Percentiles rank a stretch among this genome's conserved stretches.
Evolutionary conservation across 2,888 invertebrate species (phyloP).

Genomic region (Metallyticus violacea): DNA sequence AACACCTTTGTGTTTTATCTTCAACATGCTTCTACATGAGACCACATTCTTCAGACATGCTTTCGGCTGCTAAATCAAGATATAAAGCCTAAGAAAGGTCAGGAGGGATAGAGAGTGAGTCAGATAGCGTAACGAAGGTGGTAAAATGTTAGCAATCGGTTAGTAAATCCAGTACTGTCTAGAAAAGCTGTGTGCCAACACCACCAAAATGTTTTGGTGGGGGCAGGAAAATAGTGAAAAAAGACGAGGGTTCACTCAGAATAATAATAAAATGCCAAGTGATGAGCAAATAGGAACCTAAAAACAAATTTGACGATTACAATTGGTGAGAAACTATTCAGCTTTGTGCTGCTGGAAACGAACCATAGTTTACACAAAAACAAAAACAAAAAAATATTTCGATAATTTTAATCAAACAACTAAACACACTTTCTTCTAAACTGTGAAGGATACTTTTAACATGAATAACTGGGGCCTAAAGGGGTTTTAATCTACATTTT

Average conservation of each 20-base stretch:
- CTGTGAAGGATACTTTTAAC: neutral
- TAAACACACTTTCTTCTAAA: neutral
- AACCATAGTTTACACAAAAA: neutral
- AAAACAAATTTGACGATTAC: constrained; percentile 11
- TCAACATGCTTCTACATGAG: neutral
- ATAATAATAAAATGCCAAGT: neutral
- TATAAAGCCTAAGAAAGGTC: constrained; percentile 34
- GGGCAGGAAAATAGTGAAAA: constrained; percentile 26
- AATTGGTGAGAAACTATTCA: neutral
- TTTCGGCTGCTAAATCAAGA: constrained; percentile 37
- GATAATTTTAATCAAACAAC: neutral
- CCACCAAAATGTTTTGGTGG: constrained; percentile 9
- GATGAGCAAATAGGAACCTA: constrained; percentile 17
- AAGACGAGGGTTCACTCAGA: constrained; percentile 4
- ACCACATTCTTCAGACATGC: neutral
- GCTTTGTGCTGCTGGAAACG: neutral
- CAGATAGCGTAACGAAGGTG: constrained; percentile 31
- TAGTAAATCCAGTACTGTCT: neutral
- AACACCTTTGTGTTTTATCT: neutral
- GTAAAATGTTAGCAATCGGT: constrained; percentile 30
- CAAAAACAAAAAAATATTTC: neutral
- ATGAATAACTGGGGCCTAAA: neutral
- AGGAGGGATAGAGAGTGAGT: constrained; percentile 29
- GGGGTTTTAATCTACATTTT: neutral
- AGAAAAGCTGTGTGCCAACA: constrained; percentile 20